Percentiles rank a stretch among this genome's conserved stretches.
These are phyloP conservation scores for Linnaemya vulpina DNA, from an alignment of 2,888 invertebrate species.

Conservation along the genomic window DNA sequence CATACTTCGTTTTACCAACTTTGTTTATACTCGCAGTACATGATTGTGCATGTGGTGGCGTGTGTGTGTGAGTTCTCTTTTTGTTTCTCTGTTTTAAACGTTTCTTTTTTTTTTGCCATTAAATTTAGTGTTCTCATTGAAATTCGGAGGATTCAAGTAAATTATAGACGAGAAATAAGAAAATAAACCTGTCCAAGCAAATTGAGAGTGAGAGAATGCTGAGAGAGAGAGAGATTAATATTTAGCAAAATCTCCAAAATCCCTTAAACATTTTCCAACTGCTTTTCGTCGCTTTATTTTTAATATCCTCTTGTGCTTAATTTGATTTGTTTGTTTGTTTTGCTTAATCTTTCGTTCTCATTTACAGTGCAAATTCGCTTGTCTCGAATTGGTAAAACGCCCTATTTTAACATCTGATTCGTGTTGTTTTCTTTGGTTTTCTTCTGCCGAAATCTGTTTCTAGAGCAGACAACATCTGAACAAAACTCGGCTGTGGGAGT, in stretches of 20 bases:
- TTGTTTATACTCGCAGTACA: constrained; percentile 44
- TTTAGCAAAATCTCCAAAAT: constrained; percentile 57
- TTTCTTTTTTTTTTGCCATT: constrained; percentile 38
- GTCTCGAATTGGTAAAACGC: constrained; percentile 61
- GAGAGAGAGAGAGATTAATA: not conserved
- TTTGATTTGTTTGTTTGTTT: constrained; percentile 31
- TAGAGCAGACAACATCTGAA: not conserved
- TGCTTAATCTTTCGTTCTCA: not conserved
- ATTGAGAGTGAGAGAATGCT: not conserved
- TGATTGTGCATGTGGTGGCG: not conserved
- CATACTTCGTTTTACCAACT: constrained; percentile 23
- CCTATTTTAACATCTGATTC: constrained; percentile 65
- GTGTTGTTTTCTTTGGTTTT: constrained; percentile 20
- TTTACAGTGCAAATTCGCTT: not conserved
- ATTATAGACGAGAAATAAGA: constrained; percentile 3
- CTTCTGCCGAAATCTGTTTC: not conserved
- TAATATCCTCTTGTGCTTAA: too few species aligned
- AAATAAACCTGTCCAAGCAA: not conserved
- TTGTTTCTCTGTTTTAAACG: not conserved
- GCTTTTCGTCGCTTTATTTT: not conserved
- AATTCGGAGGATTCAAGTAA: constrained; percentile 21
- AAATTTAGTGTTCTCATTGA: constrained; percentile 31
- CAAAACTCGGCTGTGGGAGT: not conserved
- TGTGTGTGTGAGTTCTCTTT: constrained; percentile 10
- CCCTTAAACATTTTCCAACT: not conserved